Percentiles rank a stretch among this genome's conserved stretches.
These are phyloP conservation scores for Peromyscus eremicus DNA, from an alignment of 2,797 vertebrate species.

Conservation along the genomic window DNA sequence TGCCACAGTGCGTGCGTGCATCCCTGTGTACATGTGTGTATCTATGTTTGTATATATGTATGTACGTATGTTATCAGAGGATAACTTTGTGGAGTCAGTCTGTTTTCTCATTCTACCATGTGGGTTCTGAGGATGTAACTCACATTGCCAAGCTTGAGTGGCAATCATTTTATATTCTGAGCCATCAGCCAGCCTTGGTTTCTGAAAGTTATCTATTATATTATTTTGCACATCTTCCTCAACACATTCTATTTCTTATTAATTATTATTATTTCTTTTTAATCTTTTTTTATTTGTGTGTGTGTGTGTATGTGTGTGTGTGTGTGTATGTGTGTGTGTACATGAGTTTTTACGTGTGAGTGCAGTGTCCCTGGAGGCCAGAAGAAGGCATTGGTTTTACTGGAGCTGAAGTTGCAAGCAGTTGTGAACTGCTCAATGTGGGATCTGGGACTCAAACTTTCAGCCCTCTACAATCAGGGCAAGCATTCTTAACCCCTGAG, in stretches of 20 bases:
- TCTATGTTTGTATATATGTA: background rate
- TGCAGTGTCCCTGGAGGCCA: background rate
- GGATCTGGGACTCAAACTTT: background rate
- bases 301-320: background rate
- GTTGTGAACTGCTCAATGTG: background rate
- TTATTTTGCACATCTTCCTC: background rate
- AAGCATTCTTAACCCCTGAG: background rate
- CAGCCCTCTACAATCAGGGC: background rate
- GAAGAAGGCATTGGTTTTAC: background rate
- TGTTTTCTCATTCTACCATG: background rate
- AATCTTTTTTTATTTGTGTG: background rate
- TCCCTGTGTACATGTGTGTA: too few relatives aligned
- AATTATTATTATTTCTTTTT: too few relatives aligned
- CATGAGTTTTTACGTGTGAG: background rate
- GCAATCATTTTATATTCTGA: background rate
- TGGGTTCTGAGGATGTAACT: background rate
- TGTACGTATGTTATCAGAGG: background rate
- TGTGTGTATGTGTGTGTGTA: background rate
- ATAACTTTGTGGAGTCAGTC: background rate
- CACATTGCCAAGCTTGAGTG: background rate
- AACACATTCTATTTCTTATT: background rate
- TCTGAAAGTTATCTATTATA: background rate
- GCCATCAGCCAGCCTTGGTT: background rate
- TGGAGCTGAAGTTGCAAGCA: background rate
- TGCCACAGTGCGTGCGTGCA: accelerated